Percentiles rank a stretch among this genome's conserved stretches.
Evolutionary conservation across 2,797 vertebrate genomes (phyloP).

Genomic region (Paedocypris micromegethes): DNA sequence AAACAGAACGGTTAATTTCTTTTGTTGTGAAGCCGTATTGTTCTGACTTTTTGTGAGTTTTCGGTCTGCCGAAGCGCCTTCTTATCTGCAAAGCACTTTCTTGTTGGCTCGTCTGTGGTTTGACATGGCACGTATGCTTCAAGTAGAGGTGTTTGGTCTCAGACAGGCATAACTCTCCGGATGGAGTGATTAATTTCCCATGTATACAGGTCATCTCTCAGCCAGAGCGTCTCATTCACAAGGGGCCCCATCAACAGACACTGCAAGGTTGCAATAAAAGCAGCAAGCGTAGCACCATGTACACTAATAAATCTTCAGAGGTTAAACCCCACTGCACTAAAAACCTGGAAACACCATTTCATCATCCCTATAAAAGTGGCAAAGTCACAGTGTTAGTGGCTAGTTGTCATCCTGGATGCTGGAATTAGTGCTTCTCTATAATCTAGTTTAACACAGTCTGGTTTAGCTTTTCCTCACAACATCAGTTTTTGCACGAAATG

Average conservation of each 20-base stretch:
- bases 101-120: slow-evolving; percentile 3
- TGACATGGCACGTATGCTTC: slow-evolving; percentile 2
- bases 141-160: slow-evolving; percentile 18
- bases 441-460: slow-evolving; percentile 26
- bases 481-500: slow-evolving; percentile 9
- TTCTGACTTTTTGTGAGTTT: too few species aligned
- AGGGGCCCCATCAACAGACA: slow-evolving; percentile 45
- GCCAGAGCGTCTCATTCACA: slow-evolving; percentile 40
- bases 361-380: slow-evolving; percentile 45
- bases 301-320: slow-evolving; percentile 48
- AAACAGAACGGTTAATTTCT: too few species aligned
- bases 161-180: slow-evolving; percentile 28
- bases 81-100: not conserved
- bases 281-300: slow-evolving; percentile 46
- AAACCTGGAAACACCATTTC: slow-evolving; percentile 40
- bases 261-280: slow-evolving; percentile 50
- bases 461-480: slow-evolving; percentile 4
- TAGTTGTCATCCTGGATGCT: slow-evolving; percentile 19
- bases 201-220: slow-evolving; percentile 46
- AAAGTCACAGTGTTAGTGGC: slow-evolving; percentile 36
- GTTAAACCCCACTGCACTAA: slow-evolving; percentile 44
- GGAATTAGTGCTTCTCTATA: slow-evolving; percentile 29
- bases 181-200: slow-evolving; percentile 45
- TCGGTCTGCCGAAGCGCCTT: too few species aligned
- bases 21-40: too few species aligned